Percentiles rank a stretch among this genome's conserved stretches.
phyloP scores from a whole-genome alignment of 2,113 vertebrate genomes.

The Apteryx mantelli region DNA sequence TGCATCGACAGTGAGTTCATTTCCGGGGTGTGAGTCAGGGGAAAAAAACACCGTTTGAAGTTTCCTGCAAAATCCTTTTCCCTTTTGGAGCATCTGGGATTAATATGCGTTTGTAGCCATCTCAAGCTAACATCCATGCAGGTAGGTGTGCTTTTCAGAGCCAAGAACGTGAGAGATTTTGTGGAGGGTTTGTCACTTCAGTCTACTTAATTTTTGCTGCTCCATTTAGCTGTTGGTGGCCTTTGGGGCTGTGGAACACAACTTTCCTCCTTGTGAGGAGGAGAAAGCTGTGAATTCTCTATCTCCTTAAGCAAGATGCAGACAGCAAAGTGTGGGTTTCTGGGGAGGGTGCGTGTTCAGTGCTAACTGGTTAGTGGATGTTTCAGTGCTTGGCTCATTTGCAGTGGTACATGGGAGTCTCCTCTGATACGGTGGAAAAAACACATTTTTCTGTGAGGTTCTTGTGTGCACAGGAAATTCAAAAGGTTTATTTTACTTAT shows the following conservation, averaged over 20 bases:
- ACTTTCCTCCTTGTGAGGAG: not conserved
- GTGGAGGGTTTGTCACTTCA: not conserved
- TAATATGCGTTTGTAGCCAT: not conserved
- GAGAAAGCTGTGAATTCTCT: not conserved
- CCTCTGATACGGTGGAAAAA: not conserved
- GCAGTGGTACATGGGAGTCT: not conserved
- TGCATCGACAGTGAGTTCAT: not conserved
- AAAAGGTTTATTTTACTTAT: not conserved
- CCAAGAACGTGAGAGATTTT: not conserved
- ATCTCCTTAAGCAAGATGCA: not conserved
- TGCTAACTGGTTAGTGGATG: rapidly evolving
- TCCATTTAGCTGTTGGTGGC: rapidly evolving
- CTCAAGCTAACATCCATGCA: rapidly evolving
- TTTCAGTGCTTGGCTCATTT: not conserved
- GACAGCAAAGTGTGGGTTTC: not conserved
- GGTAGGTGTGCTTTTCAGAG: not conserved
- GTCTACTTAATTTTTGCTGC: not conserved
- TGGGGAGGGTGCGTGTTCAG: rapidly evolving
- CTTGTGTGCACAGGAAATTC: not conserved
- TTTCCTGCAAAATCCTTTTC: not conserved
- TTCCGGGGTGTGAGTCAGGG: not conserved
- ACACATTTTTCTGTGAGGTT: not conserved
- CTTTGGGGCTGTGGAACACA: not conserved
- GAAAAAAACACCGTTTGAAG: not conserved
- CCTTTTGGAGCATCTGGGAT: not conserved